These are phyloP conservation scores for Phyllostomus hastatus DNA, from an alignment of 2,113 vertebrate species.

Conservation along the genomic window DNA sequence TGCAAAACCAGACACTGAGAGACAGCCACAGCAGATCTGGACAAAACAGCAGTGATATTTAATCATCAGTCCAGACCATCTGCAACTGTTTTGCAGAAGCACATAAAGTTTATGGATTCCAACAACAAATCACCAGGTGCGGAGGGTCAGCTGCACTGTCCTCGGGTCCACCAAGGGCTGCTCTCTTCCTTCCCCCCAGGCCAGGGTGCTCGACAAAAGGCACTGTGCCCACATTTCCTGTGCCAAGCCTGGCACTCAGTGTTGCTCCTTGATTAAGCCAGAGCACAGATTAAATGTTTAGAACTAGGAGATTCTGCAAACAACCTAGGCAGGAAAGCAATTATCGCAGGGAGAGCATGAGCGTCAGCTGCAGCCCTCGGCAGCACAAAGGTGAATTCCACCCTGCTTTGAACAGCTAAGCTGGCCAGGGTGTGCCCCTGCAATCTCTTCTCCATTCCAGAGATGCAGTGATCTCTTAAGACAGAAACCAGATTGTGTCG, in stretches of 20 bases:
- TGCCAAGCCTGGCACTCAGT: constrained; percentile 60
- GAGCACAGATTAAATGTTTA: constrained; percentile 69
- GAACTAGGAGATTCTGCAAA: constrained; percentile 69
- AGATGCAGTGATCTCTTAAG: not conserved
- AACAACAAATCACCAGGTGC: constrained; percentile 74
- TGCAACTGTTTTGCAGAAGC: constrained; percentile 78
- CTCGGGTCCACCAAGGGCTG: constrained; percentile 47
- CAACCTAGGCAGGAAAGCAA: constrained; percentile 66
- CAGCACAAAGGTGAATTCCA: constrained; percentile 23
- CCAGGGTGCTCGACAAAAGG: constrained; percentile 56
- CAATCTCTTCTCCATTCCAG: not conserved
- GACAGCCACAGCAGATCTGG: constrained; percentile 52
- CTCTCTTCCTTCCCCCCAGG: constrained; percentile 50
- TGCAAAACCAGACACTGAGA: constrained; percentile 50
- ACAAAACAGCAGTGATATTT: constrained; percentile 71
- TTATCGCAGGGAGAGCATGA: constrained; percentile 28
- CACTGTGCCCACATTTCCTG: constrained; percentile 37
- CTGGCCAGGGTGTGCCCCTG: not conserved
- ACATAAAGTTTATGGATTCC: constrained; percentile 70
- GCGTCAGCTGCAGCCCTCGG: not conserved
- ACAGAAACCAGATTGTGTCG: not conserved
- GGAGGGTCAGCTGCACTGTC: constrained; percentile 58
- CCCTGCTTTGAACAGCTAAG: not conserved
- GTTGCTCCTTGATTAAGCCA: constrained; percentile 66
- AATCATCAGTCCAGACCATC: constrained; percentile 78